Percentiles rank a stretch among this genome's conserved stretches.
Conservation (phyloP, 2,113 vertebrate species). For the Probosciger aterrimus region DNA sequence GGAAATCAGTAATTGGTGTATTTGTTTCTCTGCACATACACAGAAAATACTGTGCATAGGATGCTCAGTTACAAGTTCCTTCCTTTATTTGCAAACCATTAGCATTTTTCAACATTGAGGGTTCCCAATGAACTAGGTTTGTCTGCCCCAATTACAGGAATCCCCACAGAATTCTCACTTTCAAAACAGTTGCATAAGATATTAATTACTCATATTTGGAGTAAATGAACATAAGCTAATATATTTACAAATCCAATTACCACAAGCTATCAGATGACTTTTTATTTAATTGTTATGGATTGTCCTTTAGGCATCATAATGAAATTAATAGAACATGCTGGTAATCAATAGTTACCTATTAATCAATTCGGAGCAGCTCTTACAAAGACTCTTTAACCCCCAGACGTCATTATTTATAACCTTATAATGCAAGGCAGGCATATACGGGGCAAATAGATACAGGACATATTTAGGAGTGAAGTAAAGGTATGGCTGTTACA, state of each 20-base stretch:
- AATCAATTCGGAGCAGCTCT: constrained; percentile 54
- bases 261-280: constrained; percentile 51
- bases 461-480: neutral
- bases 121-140: neutral
- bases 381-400: constrained; percentile 37
- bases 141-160: constrained; percentile 38
- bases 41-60: accelerated
- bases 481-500: constrained; percentile 6
- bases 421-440: neutral
- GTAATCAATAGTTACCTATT: constrained; percentile 64
- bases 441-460: neutral
- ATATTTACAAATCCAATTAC: constrained; percentile 68
- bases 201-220: constrained; percentile 54
- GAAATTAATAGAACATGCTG: constrained; percentile 61
- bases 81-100: neutral
- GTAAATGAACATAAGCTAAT: constrained; percentile 60
- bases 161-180: constrained; percentile 45
- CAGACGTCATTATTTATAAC: constrained; percentile 39
- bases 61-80: neutral
- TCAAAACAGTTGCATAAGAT: constrained; percentile 54
- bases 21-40: neutral
- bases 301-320: constrained; percentile 57
- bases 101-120: neutral
- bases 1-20: neutral
- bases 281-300: constrained; percentile 67